Conservation (phyloP, 2,888 invertebrate genomes). For the Nemoura dubitans region DNA sequence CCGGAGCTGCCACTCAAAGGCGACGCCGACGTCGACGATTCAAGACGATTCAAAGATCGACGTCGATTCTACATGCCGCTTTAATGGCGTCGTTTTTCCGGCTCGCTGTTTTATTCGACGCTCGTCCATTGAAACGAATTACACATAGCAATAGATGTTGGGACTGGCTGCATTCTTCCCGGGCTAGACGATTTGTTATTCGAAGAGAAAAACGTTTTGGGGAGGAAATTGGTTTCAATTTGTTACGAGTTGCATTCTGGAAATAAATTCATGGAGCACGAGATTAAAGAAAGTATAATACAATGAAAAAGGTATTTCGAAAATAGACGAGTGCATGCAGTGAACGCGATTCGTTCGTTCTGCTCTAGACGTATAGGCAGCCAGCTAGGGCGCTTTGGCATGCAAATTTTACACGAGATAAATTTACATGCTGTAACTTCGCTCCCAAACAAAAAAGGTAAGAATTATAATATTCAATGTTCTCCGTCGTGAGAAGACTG, state of each 20-base stretch:
- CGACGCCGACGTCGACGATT: not conserved
- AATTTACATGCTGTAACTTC: too few relatives aligned
- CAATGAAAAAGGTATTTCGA: not conserved
- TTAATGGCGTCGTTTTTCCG: constrained; percentile 30
- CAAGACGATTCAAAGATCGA: not conserved
- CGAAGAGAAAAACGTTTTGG: constrained; percentile 35
- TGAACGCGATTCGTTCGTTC: too few relatives aligned
- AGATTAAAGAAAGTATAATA: constrained; percentile 13
- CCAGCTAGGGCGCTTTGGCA: too few relatives aligned
- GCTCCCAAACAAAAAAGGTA: too few relatives aligned
- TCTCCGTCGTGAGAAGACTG: too few relatives aligned
- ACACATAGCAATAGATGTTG: constrained; percentile 1
- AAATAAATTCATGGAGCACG: constrained; percentile 22
- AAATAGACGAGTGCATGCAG: too few relatives aligned
- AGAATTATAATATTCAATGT: too few relatives aligned
- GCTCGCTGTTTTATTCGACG: constrained; percentile 13
- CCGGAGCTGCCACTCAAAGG: not conserved
- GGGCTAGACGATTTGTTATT: constrained; percentile 34
- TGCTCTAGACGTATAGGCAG: too few relatives aligned
- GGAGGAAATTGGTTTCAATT: constrained; percentile 42
- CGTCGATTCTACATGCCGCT: not conserved
- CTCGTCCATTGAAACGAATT: constrained; percentile 34
- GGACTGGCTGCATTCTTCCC: constrained; percentile 23
- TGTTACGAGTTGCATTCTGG: constrained; percentile 22
- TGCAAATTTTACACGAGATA: too few relatives aligned